Base-by-base conservation (phyloP, 2,888 invertebrate species). In the Xanthorhoe designata region DNA sequence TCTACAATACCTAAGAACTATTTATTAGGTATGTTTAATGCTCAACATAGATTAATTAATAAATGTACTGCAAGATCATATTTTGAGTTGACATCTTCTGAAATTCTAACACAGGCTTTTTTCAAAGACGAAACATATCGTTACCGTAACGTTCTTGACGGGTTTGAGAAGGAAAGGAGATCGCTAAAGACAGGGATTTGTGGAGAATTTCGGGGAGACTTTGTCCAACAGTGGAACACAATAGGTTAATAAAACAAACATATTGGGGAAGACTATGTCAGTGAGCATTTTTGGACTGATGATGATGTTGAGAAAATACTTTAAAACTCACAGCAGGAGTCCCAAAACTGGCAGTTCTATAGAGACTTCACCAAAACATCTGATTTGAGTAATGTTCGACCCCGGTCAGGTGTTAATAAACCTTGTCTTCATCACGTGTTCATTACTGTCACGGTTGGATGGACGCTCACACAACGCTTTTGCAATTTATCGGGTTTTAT, bases 321-420 rank as follows among this genome's bases (percentile, higher is more conserved):
- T 42, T 24, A 42, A 53, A 53, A 47, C 47, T 32, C 53, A n/a
- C n/a, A 42, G 45, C 65, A 59, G 66, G 70, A 24, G 58, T 57
- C 55, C 67, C 29, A 65, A 74, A 73, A 70, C 59, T 32, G 50
- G 54, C 54, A 38, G 13, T 10, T 49, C 66, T 56, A 71, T 70
- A 69, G 68, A 73, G 58, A 61, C 69, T 47, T 53, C 49, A 62
- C 74, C 70, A 70, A 68, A 74, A 67, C 74, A 71, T 74, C 75
- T 75, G 76, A 76, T 70, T 73, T 72, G 76, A 81, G 66, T 74
- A 72, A 73, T 73, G 71, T 73, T 70, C 67, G 71, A 78, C 35
- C 50, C 54, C 62, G 71, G 85, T 86, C 82, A 86, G 76, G 80
- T 77, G 85, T 85, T 86, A 86, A 87, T 85, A 81, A 85, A 83